Evolutionary conservation across 2,797 vertebrate genomes (phyloP), one percentile per base, ranked within the genome.

Genomic region (Uromys caudimaculatus): DNA sequence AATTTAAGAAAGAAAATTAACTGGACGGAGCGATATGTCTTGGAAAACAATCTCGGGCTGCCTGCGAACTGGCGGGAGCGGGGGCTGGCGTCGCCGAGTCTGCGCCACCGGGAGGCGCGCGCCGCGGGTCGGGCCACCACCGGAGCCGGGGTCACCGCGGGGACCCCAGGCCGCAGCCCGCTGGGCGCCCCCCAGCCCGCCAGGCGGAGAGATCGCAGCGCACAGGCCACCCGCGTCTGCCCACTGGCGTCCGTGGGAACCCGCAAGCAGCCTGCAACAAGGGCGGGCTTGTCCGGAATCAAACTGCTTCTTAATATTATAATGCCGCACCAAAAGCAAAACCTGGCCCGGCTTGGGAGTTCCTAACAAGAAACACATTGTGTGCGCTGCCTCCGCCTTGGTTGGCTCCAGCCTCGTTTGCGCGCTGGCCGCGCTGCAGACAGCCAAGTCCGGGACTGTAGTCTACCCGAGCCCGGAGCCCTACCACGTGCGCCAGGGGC

Each of bases 71-170:
- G 98, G 97, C 98, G 98, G 98, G 98, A 98, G 98, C 98, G 98
- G 98, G 94, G 98, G 94, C 98, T 99, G 99, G 99, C 99, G 99
- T 99, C 99, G 97, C 98, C 71, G 98, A 98, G 99, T 99, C 99
- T 99, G 99, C 95, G 96, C 98, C 98, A 98, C 98, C 54, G 11
- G 6, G 82, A 69, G 94, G 92, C 64, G 56, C 19, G 79, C 81
- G 52, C 78, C 50, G 16, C 38, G 60, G 90, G 89, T 75, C 89
- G 10, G 29, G 58, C 73, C 88, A 71, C 73, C 23, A 35, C 32
- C 11, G 77, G 60, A 86, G 71, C 67, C 67, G 19, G 2, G 94
- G 97, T 89, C 82, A 54, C 79, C 19, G 3, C 29, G 27, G 82
- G 75, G 92, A 87, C 56, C 89, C 56, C 79, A 3, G n/a, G 77